Evolutionary conservation across 2,797 vertebrate genomes (phyloP), one percentile per base, ranked within the genome.

Genomic region (Clarias laeviceps): DNA sequence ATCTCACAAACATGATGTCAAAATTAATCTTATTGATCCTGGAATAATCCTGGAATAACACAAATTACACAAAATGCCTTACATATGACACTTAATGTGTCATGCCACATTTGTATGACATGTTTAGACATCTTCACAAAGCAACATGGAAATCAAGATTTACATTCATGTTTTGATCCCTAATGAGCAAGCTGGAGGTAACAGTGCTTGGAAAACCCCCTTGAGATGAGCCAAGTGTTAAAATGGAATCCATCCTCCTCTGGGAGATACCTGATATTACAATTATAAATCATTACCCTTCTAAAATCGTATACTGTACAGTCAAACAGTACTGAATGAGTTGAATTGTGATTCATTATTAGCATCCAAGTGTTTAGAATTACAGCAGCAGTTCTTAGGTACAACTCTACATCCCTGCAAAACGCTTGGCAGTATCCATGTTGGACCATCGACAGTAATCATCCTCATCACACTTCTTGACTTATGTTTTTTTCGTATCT

Each of bases 361-460:
- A 40, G 24, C 22, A 18, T 27, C 77, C 9, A 8, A 62, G 24
- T 64, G 14, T 64, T 80, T 64, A 79, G n/a, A 57, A 62, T n/a
- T 79, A 64, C 24, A 79, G 14, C 57, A 64, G 34, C 59, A 80
- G 59, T 15, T 80, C 34, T 62, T 40, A 9, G 24, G 6, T 64
- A 61, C 11, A 64, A 79, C 5, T 15, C 76, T 61, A n/a, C 27
- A 57, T 11, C 29, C 54, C 54, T 62, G 59, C 18, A 62, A n/a
- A 15, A 37, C 37, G 29, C 57, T 78, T 79, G 62, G 40, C 34
- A 45, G 57, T 40, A 62, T 1, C 32, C 57, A 61, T 29, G n/a
- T 66, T 24, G 62, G 37, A 80, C 79, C 24, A 80, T 45, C 78
- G 15, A 80, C 61, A 80, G 17, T 40, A 54, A 50, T 66, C 9